Conservation (phyloP, 37 sponge, comb jelly and placozoan species). For the Haliclona indistincta region DNA sequence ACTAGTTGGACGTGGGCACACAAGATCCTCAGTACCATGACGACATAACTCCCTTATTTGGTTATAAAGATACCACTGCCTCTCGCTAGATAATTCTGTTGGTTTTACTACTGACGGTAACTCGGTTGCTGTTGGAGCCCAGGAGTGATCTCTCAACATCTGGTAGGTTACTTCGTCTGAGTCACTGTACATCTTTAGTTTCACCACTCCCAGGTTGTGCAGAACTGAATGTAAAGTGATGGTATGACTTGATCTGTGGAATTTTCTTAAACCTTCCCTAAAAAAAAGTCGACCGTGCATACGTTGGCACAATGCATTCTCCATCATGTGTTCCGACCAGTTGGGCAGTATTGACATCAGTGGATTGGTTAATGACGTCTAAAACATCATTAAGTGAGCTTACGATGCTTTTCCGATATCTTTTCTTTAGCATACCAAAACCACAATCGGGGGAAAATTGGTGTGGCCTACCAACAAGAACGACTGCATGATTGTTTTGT, state of each 20-base stretch:
- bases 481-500: not conserved
- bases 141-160: not conserved
- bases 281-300: slow-evolving; percentile 1
- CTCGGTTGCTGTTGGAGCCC: not conserved
- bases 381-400: not conserved
- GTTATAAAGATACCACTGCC: slow-evolving; percentile 8
- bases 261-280: not conserved
- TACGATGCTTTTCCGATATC: not conserved
- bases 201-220: not conserved
- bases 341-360: slow-evolving; percentile 1
- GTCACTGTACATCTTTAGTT: not conserved
- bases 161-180: not conserved
- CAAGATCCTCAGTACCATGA: not conserved
- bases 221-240: slow-evolving; percentile 5
- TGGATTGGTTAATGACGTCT: not conserved
- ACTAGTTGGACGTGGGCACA: slow-evolving; percentile 5
- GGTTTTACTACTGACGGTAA: not conserved
- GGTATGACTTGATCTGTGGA: slow-evolving; percentile 7
- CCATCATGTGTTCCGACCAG: slow-evolving; percentile 12
- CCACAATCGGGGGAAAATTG: too few relatives aligned
- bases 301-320: not conserved
- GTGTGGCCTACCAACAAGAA: too few relatives aligned
- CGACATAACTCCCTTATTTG: slow-evolving; percentile 2
- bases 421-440: not conserved
- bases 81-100: not conserved